Conservation (phyloP, 2,113 vertebrate genomes). For the Dasypus novemcinctus region DNA sequence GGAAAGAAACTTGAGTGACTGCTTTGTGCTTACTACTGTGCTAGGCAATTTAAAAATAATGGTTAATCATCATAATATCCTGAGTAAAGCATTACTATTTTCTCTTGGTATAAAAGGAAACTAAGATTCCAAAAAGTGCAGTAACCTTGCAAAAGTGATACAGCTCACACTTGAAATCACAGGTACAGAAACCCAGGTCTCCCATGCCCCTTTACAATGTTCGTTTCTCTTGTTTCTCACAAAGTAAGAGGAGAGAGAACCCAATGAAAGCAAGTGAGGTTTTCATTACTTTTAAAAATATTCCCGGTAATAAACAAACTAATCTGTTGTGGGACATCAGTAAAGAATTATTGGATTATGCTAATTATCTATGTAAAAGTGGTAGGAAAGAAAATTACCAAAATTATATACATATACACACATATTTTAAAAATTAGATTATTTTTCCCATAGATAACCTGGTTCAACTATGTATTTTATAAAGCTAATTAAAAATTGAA, state of each 20-base stretch:
- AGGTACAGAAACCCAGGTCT: fast-evolving
- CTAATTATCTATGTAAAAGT: background rate
- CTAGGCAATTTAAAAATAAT: background rate
- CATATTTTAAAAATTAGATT: background rate
- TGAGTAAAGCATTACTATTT: background rate
- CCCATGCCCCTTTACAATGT: background rate
- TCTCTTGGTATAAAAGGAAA: background rate
- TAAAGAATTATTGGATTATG: background rate
- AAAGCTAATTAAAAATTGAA: background rate
- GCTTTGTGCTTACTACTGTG: background rate
- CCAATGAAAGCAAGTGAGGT: background rate
- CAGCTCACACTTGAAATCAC: background rate
- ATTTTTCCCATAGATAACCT: background rate
- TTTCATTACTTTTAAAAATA: background rate
- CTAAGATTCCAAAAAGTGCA: background rate
- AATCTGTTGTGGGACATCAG: background rate
- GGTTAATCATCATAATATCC: background rate
- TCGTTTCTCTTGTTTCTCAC: background rate
- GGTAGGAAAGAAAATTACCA: background rate
- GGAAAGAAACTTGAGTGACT: background rate
- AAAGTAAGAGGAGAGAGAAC: background rate
- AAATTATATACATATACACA: background rate
- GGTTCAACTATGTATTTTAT: background rate
- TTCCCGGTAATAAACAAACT: background rate
- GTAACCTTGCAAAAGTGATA: background rate